A percentile compares a stretch with the other conserved stretches of the same genome.
Evolutionary conservation across 2,797 vertebrate genomes (phyloP).

Genomic region (Brachymystax lenok): DNA sequence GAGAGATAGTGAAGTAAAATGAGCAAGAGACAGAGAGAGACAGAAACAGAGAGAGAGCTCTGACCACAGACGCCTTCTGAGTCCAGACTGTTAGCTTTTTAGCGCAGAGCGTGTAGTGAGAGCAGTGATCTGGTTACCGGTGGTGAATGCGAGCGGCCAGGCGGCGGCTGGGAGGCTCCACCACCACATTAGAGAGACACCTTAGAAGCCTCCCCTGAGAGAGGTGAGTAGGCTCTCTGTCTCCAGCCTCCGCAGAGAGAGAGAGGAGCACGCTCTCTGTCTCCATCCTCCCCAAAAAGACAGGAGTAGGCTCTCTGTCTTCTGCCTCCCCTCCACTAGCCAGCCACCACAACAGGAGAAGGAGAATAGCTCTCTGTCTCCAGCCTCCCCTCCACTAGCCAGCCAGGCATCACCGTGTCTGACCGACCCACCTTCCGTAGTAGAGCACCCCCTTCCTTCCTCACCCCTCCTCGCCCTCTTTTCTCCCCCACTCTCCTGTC

Average conservation of each 20-base stretch:
- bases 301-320: slow-evolving; percentile 79
- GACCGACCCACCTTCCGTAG: slow-evolving; percentile 29
- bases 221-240: slow-evolving; percentile 76
- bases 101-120: slow-evolving; percentile 54
- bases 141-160: slow-evolving; percentile 72
- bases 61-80: slow-evolving; percentile 80
- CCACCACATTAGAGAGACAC: slow-evolving; percentile 75
- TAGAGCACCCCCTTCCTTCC: no score
- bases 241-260: slow-evolving; percentile 70
- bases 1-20: slow-evolving; percentile 40
- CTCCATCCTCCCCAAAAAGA: slow-evolving; percentile 80
- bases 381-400: no score
- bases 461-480: no score
- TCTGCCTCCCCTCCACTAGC: slow-evolving; percentile 49
- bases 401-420: slow-evolving; percentile 76
- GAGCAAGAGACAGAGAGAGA: slow-evolving; percentile 62
- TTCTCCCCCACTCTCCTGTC: no score
- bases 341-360: neutral
- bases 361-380: neutral
- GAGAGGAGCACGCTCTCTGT: slow-evolving; percentile 78
- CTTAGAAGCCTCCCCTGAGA: slow-evolving; percentile 80
- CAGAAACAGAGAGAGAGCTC: slow-evolving; percentile 43
- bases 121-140: slow-evolving; percentile 84
- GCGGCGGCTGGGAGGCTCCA: slow-evolving; percentile 58
- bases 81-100: slow-evolving; percentile 82